Evolutionary conservation across 2,888 invertebrate genomes (phyloP), one percentile per base, ranked within the genome.

Genomic region (Brachyptera putata): DNA sequence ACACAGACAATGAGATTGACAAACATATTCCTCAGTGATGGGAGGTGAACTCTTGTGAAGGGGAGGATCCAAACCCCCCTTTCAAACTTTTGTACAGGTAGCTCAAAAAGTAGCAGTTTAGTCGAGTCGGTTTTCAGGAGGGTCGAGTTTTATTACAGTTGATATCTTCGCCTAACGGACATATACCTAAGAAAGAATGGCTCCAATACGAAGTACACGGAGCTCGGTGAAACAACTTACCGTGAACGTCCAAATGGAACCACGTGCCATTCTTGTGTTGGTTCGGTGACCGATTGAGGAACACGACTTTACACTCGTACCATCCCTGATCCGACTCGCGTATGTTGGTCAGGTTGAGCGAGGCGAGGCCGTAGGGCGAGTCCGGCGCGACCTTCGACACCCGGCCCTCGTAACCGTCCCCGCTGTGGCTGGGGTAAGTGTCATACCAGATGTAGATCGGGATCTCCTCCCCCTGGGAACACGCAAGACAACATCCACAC

Each of bases 391-490:
- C 93, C 70, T 91, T 85, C 66, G 92, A 90, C 73, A 94, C 94
- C 64, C 95, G 82, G 69, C 91, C 92, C 76, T 94, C 92, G 80
- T 94, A 95, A 57, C 92, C 94, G 76, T 91, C 90, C 71, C 91
- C 95, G 77, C 93, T 91, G 83, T 95, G 96, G 67, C 95, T 92
- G 69, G 94, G 94, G 80, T 96, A 96, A 76, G 93, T 92, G 80
- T 95, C 94, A 84, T 95, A 96, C 91, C 95, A 95, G 79, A 95
- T 94, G 84, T 95, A 95, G 77, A 96, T 94, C 70, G 95, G 95
- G 78, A 93, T 89, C 81, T 94, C 93, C 82, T 93, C 87, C 75
- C 93, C 94, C 93, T 94, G 83, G n/a, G 5, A 30, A 5, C 5
- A 30, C 30, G n/a, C 14, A 4, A 14, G 43, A 21, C 5, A 43